Base-by-base conservation (phyloP, 2,113 vertebrate genomes). In the Toxotes jaculatrix region DNA sequence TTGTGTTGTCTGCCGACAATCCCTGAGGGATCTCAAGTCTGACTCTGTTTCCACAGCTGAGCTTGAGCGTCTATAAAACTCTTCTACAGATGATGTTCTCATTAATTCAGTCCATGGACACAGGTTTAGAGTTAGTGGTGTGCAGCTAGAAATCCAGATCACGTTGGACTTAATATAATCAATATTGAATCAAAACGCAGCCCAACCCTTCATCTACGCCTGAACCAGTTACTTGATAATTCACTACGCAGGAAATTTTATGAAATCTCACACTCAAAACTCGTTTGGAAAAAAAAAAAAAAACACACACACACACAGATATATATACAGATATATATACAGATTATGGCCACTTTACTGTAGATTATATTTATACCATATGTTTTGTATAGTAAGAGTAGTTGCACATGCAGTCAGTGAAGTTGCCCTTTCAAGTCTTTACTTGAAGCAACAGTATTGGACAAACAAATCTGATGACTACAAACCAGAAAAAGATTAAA, bases 11-110 rank as follows among this genome's bases (percentile, higher is more conserved):
- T 47, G 76, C 51, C 11, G 14, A 57, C 72, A n/a, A 27, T 68
- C 71, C 68, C 82, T 59, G 77, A 49, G 79, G 77, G 77, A 74
- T 79, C 49, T 78, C 3, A 4, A 57, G 36, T 83, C 61, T 31
- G 74, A 85, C 81, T 79, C 21, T 85, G 75, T 87, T 85, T 90
- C 78, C 82, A 79, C 76, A 83, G 83, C 80, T 82, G 82, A 86
- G 51, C 38, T 21, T 72, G 16, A 74, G 36, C 4, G 5, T 76
- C 73, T 66, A 19, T 78, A 68, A 59, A 59, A 69, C 73, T 71
- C n/a, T 81, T 77, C 88, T 74, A 76, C 62, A 85, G 67, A 74
- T 62, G 36, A 53, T 57, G 66, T 61, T 86, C 63, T 79, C 49
- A 83, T 85, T 80, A 77, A 87, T 76, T 86, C 69, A 63, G 7